A percentile compares a stretch with the other conserved stretches of the same genome.
Conservation (phyloP, 2,113 vertebrate genomes). For the Oenanthe melanoleuca region DNA sequence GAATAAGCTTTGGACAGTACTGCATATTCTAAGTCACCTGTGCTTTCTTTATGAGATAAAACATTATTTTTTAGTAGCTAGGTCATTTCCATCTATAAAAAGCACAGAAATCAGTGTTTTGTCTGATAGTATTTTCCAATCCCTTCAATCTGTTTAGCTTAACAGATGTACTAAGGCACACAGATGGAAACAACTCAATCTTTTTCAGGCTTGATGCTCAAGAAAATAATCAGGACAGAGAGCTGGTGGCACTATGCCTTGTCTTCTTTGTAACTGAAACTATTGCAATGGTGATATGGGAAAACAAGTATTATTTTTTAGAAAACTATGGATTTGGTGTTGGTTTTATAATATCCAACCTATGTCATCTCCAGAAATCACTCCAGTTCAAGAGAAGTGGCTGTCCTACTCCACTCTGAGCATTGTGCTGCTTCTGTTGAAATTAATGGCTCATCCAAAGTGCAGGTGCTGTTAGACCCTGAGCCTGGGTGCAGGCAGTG, state of each 20-base stretch:
- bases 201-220: background rate
- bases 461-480: background rate
- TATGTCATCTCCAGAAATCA: background rate
- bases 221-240: constrained; percentile 3
- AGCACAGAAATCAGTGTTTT: background rate
- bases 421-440: background rate
- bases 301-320: background rate
- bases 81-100: background rate
- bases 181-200: constrained; percentile 19
- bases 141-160: background rate
- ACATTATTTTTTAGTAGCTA: background rate
- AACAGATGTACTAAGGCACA: background rate
- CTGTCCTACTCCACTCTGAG: background rate
- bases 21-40: background rate
- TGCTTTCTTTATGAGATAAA: background rate
- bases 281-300: background rate
- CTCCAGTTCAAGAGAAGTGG: background rate
- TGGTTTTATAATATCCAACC: background rate
- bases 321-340: background rate
- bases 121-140: background rate
- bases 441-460: background rate
- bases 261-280: background rate
- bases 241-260: background rate
- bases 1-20: background rate
- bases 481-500: background rate